These are phyloP conservation scores for Drosophila macrospina DNA, from an alignment of 2,888 invertebrate species.

Conservation along the genomic window DNA sequence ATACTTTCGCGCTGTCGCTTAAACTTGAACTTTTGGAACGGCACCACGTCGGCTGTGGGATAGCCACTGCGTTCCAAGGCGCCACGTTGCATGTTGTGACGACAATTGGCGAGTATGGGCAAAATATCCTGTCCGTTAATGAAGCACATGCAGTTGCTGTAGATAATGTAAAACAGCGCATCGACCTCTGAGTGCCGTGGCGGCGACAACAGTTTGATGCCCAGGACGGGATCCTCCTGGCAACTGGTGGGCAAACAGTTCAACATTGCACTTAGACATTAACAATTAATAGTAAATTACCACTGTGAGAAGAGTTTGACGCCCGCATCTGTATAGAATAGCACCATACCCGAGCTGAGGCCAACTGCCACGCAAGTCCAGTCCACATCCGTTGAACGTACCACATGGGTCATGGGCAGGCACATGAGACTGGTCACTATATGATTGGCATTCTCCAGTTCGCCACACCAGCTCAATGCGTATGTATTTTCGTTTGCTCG, in stretches of 20 bases:
- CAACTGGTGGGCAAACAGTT: slow-evolving; percentile 83
- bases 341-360: slow-evolving; percentile 92
- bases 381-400: slow-evolving; percentile 89
- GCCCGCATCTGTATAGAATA: slow-evolving; percentile 96
- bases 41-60: slow-evolving; percentile 85
- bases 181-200: slow-evolving; percentile 79
- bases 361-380: slow-evolving; percentile 97
- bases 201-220: slow-evolving; percentile 91
- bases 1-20: slow-evolving; percentile 89
- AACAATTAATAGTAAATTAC: slow-evolving; percentile 36
- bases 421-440: slow-evolving; percentile 86
- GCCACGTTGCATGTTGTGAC: slow-evolving; percentile 87
- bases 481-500: slow-evolving; percentile 85
- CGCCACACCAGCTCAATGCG: slow-evolving; percentile 87
- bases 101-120: slow-evolving; percentile 91
- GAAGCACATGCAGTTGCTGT: slow-evolving; percentile 90
- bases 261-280: not conserved
- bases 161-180: slow-evolving; percentile 84
- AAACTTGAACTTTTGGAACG: slow-evolving; percentile 95
- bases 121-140: slow-evolving; percentile 90
- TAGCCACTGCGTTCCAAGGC: slow-evolving; percentile 50
- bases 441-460: slow-evolving; percentile 86
- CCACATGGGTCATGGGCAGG: slow-evolving; percentile 85
- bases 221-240: slow-evolving; percentile 92
- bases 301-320: slow-evolving; percentile 92